A percentile compares a stretch with the other conserved stretches of the same genome.
phyloP scores from a whole-genome alignment of 2,888 invertebrate species.

The Nomada fucata region DNA sequence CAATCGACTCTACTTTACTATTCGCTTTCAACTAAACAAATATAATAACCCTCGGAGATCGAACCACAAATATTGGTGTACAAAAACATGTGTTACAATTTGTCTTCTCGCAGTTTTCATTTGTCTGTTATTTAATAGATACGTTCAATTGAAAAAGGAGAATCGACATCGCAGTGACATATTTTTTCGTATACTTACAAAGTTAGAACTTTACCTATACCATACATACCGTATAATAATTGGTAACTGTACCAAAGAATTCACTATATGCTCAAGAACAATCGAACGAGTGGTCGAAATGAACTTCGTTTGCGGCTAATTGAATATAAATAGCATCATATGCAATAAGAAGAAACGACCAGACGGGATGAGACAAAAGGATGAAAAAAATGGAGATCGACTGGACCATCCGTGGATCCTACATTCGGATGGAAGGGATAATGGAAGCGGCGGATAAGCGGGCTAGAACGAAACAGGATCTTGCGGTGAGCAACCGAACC shows the following conservation, averaged over 20 bases:
- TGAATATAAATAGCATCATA: not conserved
- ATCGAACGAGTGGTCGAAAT: not conserved
- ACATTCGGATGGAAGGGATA: conserved; percentile 27
- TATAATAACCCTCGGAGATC: too few species aligned
- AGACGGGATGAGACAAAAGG: not conserved
- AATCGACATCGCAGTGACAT: too few species aligned
- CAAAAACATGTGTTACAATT: too few species aligned
- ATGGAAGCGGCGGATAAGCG: conserved; percentile 23
- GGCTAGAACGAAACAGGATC: conserved; percentile 68
- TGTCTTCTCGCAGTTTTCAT: too few species aligned
- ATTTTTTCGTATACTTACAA: too few species aligned
- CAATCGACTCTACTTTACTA: too few species aligned
- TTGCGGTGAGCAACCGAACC: conserved; percentile 71
- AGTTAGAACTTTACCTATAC: too few species aligned
- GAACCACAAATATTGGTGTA: too few species aligned
- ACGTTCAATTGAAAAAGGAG: too few species aligned
- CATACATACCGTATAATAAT: too few species aligned
- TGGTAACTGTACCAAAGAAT: not conserved
- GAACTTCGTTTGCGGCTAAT: conserved; percentile 7
- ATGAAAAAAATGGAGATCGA: conserved; percentile 51
- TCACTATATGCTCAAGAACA: not conserved
- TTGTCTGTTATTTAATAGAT: too few species aligned
- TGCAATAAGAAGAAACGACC: not conserved
- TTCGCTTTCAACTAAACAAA: too few species aligned
- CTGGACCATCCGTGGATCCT: conserved; percentile 36